phyloP scores from a whole-genome alignment of 2,888 invertebrate genomes.

The Thereva nobilitata region DNA sequence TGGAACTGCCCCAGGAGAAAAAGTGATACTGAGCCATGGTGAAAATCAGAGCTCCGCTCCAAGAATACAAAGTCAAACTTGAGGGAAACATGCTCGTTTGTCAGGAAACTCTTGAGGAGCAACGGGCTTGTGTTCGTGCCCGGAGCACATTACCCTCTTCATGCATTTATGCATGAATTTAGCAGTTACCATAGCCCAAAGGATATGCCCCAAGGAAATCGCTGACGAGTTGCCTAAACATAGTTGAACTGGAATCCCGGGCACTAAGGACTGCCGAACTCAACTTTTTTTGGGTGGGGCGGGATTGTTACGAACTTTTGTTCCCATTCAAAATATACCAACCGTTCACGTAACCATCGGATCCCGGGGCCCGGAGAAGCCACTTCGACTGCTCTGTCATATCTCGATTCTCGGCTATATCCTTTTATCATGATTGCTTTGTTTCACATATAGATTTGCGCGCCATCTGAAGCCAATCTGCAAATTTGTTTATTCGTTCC shows the following conservation, averaged over 20 bases:
- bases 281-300: too few relatives aligned
- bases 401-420: conserved; percentile 24
- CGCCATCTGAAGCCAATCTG: conserved; percentile 42
- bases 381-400: conserved; percentile 1
- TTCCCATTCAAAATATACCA: conserved; percentile 10
- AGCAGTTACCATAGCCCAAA: conserved; percentile 23
- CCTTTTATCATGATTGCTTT: conserved; percentile 42
- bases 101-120: conserved; percentile 15
- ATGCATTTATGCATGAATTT: conserved; percentile 32
- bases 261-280: too few relatives aligned
- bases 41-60: conserved; percentile 28
- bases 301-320: not conserved
- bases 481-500: conserved; percentile 42
- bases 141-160: conserved; percentile 19
- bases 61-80: conserved; percentile 18
- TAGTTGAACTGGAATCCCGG: conserved; percentile 5
- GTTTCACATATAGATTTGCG: conserved; percentile 41
- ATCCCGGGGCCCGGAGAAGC: conserved; percentile 2
- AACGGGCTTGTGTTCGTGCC: conserved; percentile 15
- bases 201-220: not conserved
- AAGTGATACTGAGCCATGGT: conserved; percentile 22
- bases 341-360: not conserved
- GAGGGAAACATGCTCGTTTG: conserved; percentile 30
- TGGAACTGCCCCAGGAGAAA: not conserved
- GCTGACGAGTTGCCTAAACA: not conserved